phyloP scores from a whole-genome alignment of 2,113 vertebrate species.

The Galbula dea region DNA sequence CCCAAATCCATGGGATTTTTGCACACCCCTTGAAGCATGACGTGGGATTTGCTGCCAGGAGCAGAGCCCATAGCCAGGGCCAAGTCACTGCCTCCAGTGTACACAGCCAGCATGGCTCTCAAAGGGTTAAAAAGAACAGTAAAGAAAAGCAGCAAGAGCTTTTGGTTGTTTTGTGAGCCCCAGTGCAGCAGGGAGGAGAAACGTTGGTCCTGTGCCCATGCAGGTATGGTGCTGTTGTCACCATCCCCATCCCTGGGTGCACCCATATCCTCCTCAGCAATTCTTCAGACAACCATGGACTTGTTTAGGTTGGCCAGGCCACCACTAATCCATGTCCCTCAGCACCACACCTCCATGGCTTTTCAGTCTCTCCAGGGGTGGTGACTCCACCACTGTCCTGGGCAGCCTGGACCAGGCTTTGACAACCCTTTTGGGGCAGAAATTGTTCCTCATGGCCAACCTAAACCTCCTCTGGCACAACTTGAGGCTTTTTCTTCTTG shows the following conservation, averaged over 20 bases:
- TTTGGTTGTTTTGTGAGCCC: background rate
- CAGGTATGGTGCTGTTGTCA: background rate
- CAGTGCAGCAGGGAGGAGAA: background rate
- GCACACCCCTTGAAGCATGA: accelerated
- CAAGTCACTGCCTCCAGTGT: accelerated
- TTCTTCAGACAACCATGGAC: background rate
- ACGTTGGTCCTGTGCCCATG: accelerated
- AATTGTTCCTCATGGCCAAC: background rate
- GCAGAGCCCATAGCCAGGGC: accelerated
- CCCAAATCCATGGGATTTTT: background rate
- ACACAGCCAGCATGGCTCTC: accelerated
- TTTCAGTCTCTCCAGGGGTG: background rate
- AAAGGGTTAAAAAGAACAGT: background rate
- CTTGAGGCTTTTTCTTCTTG: background rate
- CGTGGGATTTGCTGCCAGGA: background rate
- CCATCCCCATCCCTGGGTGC: background rate
- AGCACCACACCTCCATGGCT: background rate
- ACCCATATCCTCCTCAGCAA: background rate
- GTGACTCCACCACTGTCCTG: background rate
- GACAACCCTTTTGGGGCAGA: background rate
- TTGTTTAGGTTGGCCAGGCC: background rate
- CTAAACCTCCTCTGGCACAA: background rate
- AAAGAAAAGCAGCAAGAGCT: too few relatives aligned
- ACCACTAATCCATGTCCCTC: background rate
- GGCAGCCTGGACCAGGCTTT: background rate